phyloP scores from a whole-genome alignment of 2,888 invertebrate genomes.

The Amphipoea oculea region DNA sequence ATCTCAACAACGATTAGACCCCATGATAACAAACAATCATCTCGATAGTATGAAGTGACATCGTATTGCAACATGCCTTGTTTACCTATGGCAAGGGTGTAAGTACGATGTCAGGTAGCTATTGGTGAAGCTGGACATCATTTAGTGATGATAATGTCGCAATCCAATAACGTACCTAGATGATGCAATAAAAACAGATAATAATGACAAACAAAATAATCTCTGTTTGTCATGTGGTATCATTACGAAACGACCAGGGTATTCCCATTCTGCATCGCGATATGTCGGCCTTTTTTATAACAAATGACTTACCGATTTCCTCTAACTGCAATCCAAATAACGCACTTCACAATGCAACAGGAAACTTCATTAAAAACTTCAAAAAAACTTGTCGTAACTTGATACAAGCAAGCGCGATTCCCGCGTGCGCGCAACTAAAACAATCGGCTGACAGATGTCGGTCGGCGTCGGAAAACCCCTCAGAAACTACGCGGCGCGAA shows the following conservation, averaged over 20 bases:
- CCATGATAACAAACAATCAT: conserved; percentile 32
- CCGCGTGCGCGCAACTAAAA: conserved; percentile 88
- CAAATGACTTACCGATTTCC: conserved; percentile 81
- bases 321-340: conserved; percentile 86
- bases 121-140: conserved; percentile 3
- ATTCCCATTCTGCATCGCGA: conserved; percentile 30
- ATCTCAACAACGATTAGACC: conserved; percentile 44
- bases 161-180: conserved; percentile 43
- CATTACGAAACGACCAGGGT: conserved; percentile 47
- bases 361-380: conserved; percentile 74
- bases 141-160: conserved; percentile 34
- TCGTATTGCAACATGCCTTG: not conserved
- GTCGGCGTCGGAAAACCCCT: conserved; percentile 88
- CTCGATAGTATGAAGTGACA: conserved; percentile 8
- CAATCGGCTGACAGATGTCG: conserved; percentile 86
- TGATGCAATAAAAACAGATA: conserved; percentile 58
- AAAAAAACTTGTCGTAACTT: conserved; percentile 86
- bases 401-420: conserved; percentile 80
- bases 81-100: not conserved
- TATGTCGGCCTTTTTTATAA: conserved; percentile 31
- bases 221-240: conserved; percentile 31
- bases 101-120: not conserved
- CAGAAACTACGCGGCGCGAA: conserved; percentile 84
- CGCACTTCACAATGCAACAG: conserved; percentile 78
- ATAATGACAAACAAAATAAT: conserved; percentile 49